Conservation (phyloP, 2,888 invertebrate genomes). For the Gymnoscelis rufifasciata region DNA sequence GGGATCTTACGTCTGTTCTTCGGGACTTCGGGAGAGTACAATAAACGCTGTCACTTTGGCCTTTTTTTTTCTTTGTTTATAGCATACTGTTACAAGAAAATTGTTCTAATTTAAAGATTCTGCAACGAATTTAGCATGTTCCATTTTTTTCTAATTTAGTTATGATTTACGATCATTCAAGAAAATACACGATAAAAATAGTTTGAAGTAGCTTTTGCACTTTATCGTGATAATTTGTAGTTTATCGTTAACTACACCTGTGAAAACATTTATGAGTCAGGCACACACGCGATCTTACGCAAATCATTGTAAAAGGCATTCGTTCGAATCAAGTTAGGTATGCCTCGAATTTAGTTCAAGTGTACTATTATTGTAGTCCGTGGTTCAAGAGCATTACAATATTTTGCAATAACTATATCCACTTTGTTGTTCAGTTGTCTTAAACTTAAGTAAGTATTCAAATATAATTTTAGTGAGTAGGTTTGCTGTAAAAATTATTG, state of each 20-base stretch:
- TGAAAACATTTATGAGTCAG: slow-evolving; percentile 31
- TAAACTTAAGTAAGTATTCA: too few species aligned
- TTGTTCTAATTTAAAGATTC: background rate
- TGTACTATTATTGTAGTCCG: slow-evolving; percentile 12
- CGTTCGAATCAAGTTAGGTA: slow-evolving; percentile 4
- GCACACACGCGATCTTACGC: slow-evolving; percentile 22
- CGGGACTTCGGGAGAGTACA: background rate
- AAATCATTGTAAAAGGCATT: slow-evolving; percentile 24
- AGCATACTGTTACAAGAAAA: background rate
- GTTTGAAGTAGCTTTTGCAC: slow-evolving; percentile 2
- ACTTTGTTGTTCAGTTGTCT: too few species aligned
- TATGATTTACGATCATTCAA: too few species aligned
- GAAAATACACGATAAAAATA: too few species aligned
- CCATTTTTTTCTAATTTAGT: too few species aligned
- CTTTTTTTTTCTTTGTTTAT: background rate
- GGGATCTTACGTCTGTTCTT: slow-evolving; percentile 2
- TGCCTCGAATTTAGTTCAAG: slow-evolving; percentile 12
- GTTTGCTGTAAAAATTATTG: too few species aligned
- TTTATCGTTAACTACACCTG: slow-evolving; percentile 30
- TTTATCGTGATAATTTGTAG: slow-evolving; percentile 26
- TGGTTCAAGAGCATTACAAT: slow-evolving; percentile 20
- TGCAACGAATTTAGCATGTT: too few species aligned
- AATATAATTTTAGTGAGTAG: too few species aligned
- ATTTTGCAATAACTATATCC: slow-evolving; percentile 13
- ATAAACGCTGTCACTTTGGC: slow-evolving; percentile 2